Conservation (phyloP, 2,888 invertebrate genomes). For the Aphodius sticticus region DNA sequence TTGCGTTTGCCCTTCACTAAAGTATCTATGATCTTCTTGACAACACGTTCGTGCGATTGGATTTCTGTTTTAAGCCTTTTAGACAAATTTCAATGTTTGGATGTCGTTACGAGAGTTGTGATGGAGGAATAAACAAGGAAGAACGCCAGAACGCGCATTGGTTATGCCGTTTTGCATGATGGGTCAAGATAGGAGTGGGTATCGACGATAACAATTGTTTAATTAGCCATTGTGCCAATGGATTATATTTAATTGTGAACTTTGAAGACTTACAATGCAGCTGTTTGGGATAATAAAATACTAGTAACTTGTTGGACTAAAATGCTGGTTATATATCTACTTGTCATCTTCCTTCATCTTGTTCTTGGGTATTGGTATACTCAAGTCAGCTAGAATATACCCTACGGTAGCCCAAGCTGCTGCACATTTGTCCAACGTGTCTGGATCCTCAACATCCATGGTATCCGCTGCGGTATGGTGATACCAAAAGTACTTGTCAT, state of each 20-base stretch:
- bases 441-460: slow-evolving; percentile 76
- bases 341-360: background rate
- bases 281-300: too few species aligned
- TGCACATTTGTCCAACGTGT: slow-evolving; percentile 74
- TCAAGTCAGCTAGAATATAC: slow-evolving; percentile 80
- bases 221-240: background rate
- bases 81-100: slow-evolving; percentile 58
- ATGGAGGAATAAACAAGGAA: background rate
- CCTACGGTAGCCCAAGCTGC: slow-evolving; percentile 82
- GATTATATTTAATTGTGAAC: background rate
- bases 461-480: slow-evolving; percentile 84
- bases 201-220: background rate
- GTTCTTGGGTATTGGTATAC: slow-evolving; percentile 69
- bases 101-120: background rate
- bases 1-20: slow-evolving; percentile 49
- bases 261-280: background rate
- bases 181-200: background rate
- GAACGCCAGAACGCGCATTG: background rate
- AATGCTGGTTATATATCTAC: too few species aligned
- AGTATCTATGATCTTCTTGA: slow-evolving; percentile 50
- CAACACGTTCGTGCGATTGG: slow-evolving; percentile 55
- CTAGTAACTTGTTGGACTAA: too few species aligned
- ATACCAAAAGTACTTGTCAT: slow-evolving; percentile 77
- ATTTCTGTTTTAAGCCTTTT: slow-evolving; percentile 67
- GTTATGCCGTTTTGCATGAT: too few species aligned